Evolutionary conservation across 2,113 vertebrate species (phyloP).

Genomic region (Calypte anna): DNA sequence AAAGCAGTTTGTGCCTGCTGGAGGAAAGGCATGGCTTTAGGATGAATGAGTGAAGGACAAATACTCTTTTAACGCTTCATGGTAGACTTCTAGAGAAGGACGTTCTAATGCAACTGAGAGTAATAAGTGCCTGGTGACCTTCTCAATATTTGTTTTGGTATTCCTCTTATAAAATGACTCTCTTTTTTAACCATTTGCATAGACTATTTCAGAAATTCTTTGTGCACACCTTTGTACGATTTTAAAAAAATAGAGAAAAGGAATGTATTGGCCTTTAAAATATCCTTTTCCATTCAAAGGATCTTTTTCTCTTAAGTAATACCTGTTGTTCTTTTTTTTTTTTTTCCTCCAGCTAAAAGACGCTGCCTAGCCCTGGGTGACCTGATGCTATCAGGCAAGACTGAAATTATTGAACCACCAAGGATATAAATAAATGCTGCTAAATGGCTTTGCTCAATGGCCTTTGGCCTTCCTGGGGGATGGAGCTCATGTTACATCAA

Average conservation of each 20-base stretch:
- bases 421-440: conserved; percentile 43
- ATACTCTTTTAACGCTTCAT: neutral
- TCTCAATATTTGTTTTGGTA: neutral
- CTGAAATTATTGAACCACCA: conserved; percentile 24
- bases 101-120: neutral
- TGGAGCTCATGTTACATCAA: conserved; percentile 42
- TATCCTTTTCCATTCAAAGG: neutral
- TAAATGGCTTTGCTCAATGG: conserved; percentile 32
- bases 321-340: neutral
- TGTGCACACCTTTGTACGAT: accelerated
- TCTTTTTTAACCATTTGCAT: neutral
- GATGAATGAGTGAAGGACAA: neutral
- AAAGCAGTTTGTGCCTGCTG: neutral
- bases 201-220: neutral
- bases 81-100: neutral
- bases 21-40: neutral
- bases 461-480: conserved; percentile 43
- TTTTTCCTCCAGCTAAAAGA: neutral
- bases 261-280: neutral
- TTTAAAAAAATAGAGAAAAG: neutral
- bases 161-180: neutral
- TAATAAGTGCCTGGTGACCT: neutral
- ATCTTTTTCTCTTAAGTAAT: neutral
- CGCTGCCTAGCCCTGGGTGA: neutral
- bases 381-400: conserved; percentile 15